Base-by-base conservation (phyloP, 2,888 invertebrate genomes). In the Synergus umbraculus region DNA sequence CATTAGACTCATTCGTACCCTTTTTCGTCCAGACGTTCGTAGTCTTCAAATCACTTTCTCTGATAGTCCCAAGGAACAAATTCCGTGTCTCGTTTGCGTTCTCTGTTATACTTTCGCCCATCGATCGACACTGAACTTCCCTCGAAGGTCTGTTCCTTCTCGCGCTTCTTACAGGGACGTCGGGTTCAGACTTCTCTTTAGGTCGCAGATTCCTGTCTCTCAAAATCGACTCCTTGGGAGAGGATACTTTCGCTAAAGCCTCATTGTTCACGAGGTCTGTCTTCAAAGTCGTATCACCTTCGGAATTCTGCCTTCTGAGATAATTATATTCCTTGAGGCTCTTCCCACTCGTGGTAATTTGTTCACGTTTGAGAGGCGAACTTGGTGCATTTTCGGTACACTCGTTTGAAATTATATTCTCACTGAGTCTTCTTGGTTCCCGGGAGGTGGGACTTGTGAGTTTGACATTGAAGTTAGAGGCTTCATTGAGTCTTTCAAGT, bases 61-160 rank as follows among this genome's bases (percentile, higher is more conserved):
- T 90, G 9, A 92, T 92, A 8, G 92, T 92, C 0, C 90, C 89
- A 1, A 92, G 86, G 78, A 92, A 89, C 10, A 91, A 85, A 69
- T 88, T 92, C 67, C 89, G 88, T 63, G 90, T 81, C 76, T 91
- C 92, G 0, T 83, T 84, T 1, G 79, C 76, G 0, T 83, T 84
- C 44, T 91, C 91, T 15, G 86, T 84, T 2, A 89, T 90, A 60
- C 90, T 92, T 64, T 92, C 92, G 5, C 92, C 92, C 90, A 92
- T 91, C 15, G 92, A 92, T 15, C 92, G 87, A 79, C 92, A 92
- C 12, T 92, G 91, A 9, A 91, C 86, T 60, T 91, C 92, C n/a
- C 92, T 84, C 9, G 92, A 87, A 0, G 88, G 90, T 77, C 92
- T 85, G 69, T 92, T 92, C 65, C 92, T 88, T 69, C 92, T 86